Conservation (phyloP, 2,888 invertebrate genomes). For the Euclidia mi region DNA sequence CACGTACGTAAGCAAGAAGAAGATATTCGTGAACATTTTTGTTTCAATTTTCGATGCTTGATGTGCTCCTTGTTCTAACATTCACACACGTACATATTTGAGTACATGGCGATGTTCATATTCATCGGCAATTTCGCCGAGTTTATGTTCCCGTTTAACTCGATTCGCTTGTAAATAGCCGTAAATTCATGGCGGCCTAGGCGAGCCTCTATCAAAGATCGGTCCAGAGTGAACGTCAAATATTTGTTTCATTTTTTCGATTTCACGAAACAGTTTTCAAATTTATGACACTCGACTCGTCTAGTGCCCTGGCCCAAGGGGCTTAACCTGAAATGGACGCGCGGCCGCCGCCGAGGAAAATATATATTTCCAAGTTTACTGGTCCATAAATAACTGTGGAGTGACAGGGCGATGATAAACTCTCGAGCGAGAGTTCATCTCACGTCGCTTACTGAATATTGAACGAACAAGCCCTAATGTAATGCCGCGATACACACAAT, state of each 20-base stretch:
- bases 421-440: constrained; percentile 84
- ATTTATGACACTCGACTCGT: constrained; percentile 89
- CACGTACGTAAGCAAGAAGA: neutral
- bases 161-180: constrained; percentile 60
- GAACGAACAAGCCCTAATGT: constrained; percentile 73
- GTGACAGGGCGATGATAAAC: constrained; percentile 89
- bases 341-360: constrained; percentile 85
- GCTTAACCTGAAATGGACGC: constrained; percentile 89
- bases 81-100: constrained; percentile 10
- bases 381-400: constrained; percentile 88
- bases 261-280: constrained; percentile 86
- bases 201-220: constrained; percentile 70
- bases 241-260: constrained; percentile 85
- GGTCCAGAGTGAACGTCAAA: constrained; percentile 73
- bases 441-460: constrained; percentile 85
- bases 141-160: constrained; percentile 60
- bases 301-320: constrained; percentile 87
- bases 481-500: constrained; percentile 64
- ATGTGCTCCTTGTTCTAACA: neutral
- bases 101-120: constrained; percentile 37
- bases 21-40: neutral
- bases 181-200: constrained; percentile 60
- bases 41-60: neutral
- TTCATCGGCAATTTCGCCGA: constrained; percentile 52
- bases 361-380: constrained; percentile 90